Evolutionary conservation across 2,888 invertebrate genomes (phyloP), one percentile per base, ranked within the genome.

Genomic region (Leucophenga montana): DNA sequence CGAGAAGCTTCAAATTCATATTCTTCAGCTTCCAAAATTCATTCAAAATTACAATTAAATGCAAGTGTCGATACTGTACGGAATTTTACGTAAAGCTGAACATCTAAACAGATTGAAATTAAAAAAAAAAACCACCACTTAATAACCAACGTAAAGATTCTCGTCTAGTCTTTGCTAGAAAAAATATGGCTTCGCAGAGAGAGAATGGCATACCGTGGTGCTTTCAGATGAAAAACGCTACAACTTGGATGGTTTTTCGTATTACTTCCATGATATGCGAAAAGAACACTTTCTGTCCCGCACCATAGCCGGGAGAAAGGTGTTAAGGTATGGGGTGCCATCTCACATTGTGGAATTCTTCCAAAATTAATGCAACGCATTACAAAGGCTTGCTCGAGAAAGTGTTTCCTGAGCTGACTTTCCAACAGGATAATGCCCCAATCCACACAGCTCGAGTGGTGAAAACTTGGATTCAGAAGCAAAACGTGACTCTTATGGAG

Each of bases 231-330:
- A 57, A 57, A 57, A 57, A 2, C 22, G 27, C 4, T 57, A 27
- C 27, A 57, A 57, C 27, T 31, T 61, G 33, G 61, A 75, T 77
- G 27, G 61, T n/a, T 61, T 39, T 39, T 39, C 33, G 16, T 61
- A 61, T 16, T 59, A 33, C 75, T 77, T 39, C 86, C 85, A 74
- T 83, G 83, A 68, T 66, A 78, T 31, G 67, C 78, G 62, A 79
- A 85, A 61, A 18, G 66, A 20, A 39, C 9, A 13, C 1, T 16
- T 27, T 44, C 16, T 61, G 18, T 16, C 16, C 4, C 39, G 44
- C 22, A 46, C 46, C n/a, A 70, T 27, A 27, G 27, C 27, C 27
- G 27, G 2, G 27, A 27, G 27, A 27, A 27, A 27, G 27, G 27
- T 27, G 27, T 27, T 3, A 27, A 3, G 27, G 27, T 68, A 56